These are phyloP conservation scores for Andrena trimmerana DNA, from an alignment of 2,888 invertebrate genomes.

Conservation along the genomic window DNA sequence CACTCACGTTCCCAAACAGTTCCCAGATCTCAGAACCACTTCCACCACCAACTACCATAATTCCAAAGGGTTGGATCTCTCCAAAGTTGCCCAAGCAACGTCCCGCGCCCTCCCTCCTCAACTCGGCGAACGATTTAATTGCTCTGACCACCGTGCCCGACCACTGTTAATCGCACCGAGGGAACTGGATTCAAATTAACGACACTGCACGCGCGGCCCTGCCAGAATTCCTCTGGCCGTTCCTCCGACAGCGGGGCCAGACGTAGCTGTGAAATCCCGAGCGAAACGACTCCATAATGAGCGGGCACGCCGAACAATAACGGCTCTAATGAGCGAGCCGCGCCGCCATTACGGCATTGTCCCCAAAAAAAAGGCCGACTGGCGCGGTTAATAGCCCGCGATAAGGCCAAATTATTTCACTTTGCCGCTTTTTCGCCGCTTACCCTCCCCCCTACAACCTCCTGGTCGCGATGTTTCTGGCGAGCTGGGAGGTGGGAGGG, in stretches of 20 bases:
- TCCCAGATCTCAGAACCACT: neutral
- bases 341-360: constrained; percentile 48
- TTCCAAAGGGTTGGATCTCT: neutral
- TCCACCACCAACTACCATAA: no score
- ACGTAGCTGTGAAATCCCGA: constrained; percentile 41
- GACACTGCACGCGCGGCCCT: constrained; percentile 3
- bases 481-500: no score
- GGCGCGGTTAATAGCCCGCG: constrained; percentile 49
- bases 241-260: neutral
- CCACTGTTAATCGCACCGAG: constrained; percentile 9
- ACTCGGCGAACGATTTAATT: constrained; percentile 25
- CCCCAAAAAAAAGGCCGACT: constrained; percentile 45
- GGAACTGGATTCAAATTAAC: constrained; percentile 31
- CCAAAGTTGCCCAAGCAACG: neutral
- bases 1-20: neutral
- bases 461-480: no score
- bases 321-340: constrained; percentile 53
- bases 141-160: neutral
- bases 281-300: constrained; percentile 62
- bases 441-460: constrained; percentile 1
- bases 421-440: constrained; percentile 28
- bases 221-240: constrained; percentile 40
- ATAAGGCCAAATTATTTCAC: constrained; percentile 57
- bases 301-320: constrained; percentile 57
- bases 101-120: neutral